Evolutionary conservation across 1,140 invertebrate species (phyloP), one percentile per base, ranked within the genome.

Genomic region (Helicorthomorpha holstii): DNA sequence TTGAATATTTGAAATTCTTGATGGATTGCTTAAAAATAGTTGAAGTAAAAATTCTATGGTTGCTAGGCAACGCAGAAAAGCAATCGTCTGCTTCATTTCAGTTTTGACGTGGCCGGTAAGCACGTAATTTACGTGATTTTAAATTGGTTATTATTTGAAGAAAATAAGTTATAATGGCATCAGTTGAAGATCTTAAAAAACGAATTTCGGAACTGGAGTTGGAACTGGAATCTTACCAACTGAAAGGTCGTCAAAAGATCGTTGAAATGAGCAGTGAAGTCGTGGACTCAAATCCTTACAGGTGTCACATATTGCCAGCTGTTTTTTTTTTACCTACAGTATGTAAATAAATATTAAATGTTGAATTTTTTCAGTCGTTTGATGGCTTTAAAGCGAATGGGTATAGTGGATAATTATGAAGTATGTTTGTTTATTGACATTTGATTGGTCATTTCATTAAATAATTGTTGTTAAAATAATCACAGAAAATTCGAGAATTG

Each of bases 221-320:
- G n/a, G n/a, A n/a, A n/a, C n/a, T n/a, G n/a, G n/a, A n/a, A n/a
- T n/a, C n/a, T n/a, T n/a, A n/a, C n/a, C n/a, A n/a, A n/a, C n/a
- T n/a, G n/a, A n/a, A n/a, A n/a, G n/a, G n/a, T 34, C 29, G 82
- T 45, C 66, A 77, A 54, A 82, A 81, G 67, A 85, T 87, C 59
- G 68, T 69, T 1, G 67, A 78, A 56, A 89, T 92, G 81, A 85
- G 83, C 43, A 72, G 80, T 3, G 87, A 95, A 75, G 95, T 98
- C n/a, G 84, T 94, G 16, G 94, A 98, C 71, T 86, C 89, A 0
- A 99, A 99, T 76, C 96, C 95, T 1, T 99, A 99, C 74, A 96
- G 86, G 86, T 90, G 68, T 65, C 25, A 47, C 51, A 3, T 52
- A 10, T 24, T 19, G 50, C 53, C 1, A 38, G 21, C 38, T 27